These are phyloP conservation scores for Archips xylosteana DNA, from an alignment of 2,888 invertebrate species.

Conservation along the genomic window DNA sequence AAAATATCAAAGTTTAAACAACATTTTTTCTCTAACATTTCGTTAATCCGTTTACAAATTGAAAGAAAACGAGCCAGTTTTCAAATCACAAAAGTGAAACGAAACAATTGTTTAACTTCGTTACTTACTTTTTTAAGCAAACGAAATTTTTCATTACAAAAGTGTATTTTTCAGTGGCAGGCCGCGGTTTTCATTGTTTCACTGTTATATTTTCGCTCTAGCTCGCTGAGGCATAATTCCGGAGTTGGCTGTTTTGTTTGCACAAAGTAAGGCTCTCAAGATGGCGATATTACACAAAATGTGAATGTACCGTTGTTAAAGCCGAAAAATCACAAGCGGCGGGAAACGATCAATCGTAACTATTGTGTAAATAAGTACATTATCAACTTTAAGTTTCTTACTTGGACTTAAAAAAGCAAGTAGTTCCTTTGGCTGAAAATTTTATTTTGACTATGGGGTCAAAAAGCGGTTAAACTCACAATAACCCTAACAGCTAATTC, in stretches of 20 bases:
- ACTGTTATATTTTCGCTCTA: constrained; percentile 8
- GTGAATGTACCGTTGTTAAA: not conserved
- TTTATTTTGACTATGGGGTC: no score
- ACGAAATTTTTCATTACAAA: constrained; percentile 16
- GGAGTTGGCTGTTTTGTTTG: constrained; percentile 21
- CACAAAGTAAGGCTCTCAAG: constrained; percentile 29
- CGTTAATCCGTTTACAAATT: not conserved
- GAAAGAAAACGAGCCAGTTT: constrained; percentile 5
- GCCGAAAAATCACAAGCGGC: not conserved
- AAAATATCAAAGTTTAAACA: not conserved
- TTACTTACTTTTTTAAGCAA: constrained; percentile 12
- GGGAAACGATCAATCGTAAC: not conserved
- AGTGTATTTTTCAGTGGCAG: constrained; percentile 11
- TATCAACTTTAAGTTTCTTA: no score
- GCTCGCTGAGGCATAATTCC: constrained; percentile 16
- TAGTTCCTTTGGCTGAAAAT: no score
- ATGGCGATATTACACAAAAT: constrained; percentile 25
- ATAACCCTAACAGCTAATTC: no score
- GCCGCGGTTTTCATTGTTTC: constrained; percentile 23
- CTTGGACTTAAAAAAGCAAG: no score
- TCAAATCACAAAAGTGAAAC: constrained; percentile 5
- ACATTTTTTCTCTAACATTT: not conserved
- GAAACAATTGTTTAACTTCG: constrained; percentile 7
- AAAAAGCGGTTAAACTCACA: no score
- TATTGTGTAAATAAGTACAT: no score